Evolutionary conservation across 2,113 vertebrate species (phyloP).

Genomic region (Ceratotherium simum): DNA sequence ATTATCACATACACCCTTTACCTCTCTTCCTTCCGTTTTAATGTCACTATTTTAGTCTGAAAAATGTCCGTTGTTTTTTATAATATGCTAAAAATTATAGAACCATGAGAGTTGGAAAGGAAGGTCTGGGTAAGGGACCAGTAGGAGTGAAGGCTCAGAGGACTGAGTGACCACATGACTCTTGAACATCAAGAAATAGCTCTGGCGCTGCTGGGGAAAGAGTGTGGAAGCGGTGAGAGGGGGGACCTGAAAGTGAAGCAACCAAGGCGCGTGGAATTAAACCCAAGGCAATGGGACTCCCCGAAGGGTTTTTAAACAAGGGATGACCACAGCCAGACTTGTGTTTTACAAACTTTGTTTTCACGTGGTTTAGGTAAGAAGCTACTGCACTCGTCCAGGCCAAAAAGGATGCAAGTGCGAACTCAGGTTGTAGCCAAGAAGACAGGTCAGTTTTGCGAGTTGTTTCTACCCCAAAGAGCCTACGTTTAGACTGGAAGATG

Average conservation of each 20-base stretch:
- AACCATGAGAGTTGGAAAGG: background rate
- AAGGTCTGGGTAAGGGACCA: background rate
- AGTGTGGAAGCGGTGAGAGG: accelerated
- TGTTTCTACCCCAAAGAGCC: background rate
- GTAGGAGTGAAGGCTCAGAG: background rate
- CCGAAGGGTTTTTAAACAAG: background rate
- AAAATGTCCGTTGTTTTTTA: background rate
- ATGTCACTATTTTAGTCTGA: constrained; percentile 39
- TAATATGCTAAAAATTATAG: constrained; percentile 36
- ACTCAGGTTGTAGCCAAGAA: background rate
- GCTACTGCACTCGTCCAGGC: background rate
- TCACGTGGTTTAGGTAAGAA: background rate
- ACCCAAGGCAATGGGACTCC: background rate
- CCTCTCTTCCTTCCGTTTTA: constrained; percentile 41
- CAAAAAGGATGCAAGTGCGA: background rate
- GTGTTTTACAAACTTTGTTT: background rate
- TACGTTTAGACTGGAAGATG: background rate
- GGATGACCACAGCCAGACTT: background rate
- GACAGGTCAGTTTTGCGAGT: background rate
- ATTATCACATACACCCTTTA: constrained; percentile 47
- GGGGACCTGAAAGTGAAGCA: accelerated
- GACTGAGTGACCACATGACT: background rate
- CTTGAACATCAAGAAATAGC: too few species aligned
- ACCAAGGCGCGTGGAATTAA: background rate
- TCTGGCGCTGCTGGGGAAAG: background rate